These are phyloP conservation scores for Osmerus eperlanus DNA, from an alignment of 2,113 vertebrate species.

Conservation along the genomic window DNA sequence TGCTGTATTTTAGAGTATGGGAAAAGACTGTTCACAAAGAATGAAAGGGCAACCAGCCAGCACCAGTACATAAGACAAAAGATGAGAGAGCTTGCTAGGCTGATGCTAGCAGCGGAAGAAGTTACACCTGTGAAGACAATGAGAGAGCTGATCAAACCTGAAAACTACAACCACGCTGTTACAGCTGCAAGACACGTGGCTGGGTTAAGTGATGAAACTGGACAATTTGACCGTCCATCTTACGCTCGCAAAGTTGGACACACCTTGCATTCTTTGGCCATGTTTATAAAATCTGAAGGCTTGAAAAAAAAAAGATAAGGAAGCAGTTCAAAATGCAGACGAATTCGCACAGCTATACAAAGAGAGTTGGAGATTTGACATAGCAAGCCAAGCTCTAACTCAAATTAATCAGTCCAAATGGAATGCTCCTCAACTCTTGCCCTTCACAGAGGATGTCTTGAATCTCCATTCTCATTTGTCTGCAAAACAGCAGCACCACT, in stretches of 20 bases:
- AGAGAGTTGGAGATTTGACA: not conserved
- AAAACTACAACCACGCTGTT: not conserved
- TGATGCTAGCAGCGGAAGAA: not conserved
- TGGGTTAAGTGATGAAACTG: not conserved
- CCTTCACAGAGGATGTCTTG: not conserved
- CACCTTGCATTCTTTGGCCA: not conserved
- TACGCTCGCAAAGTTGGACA: not conserved
- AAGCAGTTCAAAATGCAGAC: not conserved
- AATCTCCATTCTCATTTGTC: not conserved
- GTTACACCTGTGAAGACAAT: not conserved
- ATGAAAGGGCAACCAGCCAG: constrained; percentile 3
- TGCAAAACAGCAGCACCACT: not conserved
- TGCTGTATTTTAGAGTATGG: constrained; percentile 8
- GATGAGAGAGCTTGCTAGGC: not conserved
- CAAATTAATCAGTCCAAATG: not conserved
- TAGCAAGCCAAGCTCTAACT: not conserved
- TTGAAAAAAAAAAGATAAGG: not conserved
- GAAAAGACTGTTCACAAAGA: not conserved
- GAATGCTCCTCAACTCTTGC: not conserved
- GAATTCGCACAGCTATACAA: not conserved
- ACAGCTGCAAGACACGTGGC: not conserved
- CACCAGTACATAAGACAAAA: not conserved
- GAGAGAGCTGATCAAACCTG: constrained; percentile 3
- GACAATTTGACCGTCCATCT: not conserved
- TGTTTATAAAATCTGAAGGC: not conserved